Evolutionary conservation across 2,888 invertebrate genomes (phyloP).

Genomic region (Lithophane ornitopus): DNA sequence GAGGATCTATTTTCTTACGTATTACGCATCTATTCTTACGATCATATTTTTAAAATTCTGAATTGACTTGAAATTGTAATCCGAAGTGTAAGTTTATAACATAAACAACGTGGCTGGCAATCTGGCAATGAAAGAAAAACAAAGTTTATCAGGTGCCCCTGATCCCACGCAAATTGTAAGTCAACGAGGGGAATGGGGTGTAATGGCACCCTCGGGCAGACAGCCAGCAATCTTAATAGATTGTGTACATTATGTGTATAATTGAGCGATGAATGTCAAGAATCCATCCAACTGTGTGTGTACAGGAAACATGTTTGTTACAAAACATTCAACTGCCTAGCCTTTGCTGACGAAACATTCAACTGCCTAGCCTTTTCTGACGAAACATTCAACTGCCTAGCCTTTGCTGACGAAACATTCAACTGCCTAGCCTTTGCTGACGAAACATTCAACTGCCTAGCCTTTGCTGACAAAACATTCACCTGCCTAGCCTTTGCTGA

Average conservation of each 20-base stretch:
- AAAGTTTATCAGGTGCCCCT: slow-evolving; percentile 52
- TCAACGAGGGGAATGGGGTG: slow-evolving; percentile 42
- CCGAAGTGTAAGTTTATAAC: slow-evolving; percentile 25
- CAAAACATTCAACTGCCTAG: slow-evolving; percentile 16
- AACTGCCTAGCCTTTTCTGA: neutral
- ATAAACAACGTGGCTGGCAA: slow-evolving; percentile 40
- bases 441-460: neutral
- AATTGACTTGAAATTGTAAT: slow-evolving; percentile 18
- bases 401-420: too few species aligned
- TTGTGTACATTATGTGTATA: slow-evolving; percentile 42
- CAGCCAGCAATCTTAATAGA: slow-evolving; percentile 40
- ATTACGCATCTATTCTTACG: too few species aligned
- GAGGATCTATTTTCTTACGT: neutral
- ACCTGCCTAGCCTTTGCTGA: too few species aligned
- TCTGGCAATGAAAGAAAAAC: slow-evolving; percentile 55
- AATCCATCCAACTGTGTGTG: slow-evolving; percentile 5
- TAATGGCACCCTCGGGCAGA: slow-evolving; percentile 41
- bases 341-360: neutral
- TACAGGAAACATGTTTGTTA: slow-evolving; percentile 16
- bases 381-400: too few species aligned
- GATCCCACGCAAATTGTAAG: slow-evolving; percentile 55
- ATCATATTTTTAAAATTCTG: neutral
- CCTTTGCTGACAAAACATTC: too few species aligned
- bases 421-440: neutral
- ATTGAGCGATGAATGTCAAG: slow-evolving; percentile 43